Evolutionary conservation across 2,797 vertebrate genomes (phyloP).

Genomic region (Eulemur rubriventer): DNA sequence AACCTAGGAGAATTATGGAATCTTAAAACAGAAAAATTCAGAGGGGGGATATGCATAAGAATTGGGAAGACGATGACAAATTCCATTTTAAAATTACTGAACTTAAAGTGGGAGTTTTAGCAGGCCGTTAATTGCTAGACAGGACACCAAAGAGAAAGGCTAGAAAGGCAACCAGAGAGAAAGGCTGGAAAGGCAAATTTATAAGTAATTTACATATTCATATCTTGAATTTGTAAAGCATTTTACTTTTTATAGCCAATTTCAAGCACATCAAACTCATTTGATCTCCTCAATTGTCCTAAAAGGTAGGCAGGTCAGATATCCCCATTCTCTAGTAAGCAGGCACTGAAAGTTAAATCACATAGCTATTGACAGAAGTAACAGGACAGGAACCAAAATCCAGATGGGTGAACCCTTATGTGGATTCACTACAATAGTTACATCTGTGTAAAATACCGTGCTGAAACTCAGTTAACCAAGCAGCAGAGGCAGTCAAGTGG

Average conservation of each 20-base stretch:
- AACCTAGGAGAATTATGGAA: neutral
- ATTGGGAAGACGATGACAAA: neutral
- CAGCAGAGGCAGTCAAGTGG: neutral
- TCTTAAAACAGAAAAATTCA: conserved; percentile 46
- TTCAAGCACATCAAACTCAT: conserved; percentile 38
- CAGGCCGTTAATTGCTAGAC: conserved; percentile 16
- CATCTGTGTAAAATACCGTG: neutral
- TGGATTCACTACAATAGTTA: neutral
- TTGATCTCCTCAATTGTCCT: neutral
- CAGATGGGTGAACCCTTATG: neutral
- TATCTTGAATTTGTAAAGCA: neutral
- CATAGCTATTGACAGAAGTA: neutral
- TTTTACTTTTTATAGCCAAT: conserved; percentile 1
- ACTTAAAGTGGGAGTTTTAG: conserved; percentile 17
- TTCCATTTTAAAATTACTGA: conserved; percentile 2
- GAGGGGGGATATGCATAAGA: neutral
- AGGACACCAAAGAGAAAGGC: neutral
- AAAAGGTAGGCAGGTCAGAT: conserved; percentile 37
- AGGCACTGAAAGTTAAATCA: neutral
- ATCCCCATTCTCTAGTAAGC: neutral
- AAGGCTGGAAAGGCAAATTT: conserved; percentile 26
- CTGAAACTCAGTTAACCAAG: neutral
- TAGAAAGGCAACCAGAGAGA: conserved; percentile 6
- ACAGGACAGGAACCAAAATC: neutral
- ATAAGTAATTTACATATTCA: conserved; percentile 36